These are phyloP conservation scores for Tetrao urogallus DNA, from an alignment of 2,113 vertebrate genomes.

Conservation along the genomic window DNA sequence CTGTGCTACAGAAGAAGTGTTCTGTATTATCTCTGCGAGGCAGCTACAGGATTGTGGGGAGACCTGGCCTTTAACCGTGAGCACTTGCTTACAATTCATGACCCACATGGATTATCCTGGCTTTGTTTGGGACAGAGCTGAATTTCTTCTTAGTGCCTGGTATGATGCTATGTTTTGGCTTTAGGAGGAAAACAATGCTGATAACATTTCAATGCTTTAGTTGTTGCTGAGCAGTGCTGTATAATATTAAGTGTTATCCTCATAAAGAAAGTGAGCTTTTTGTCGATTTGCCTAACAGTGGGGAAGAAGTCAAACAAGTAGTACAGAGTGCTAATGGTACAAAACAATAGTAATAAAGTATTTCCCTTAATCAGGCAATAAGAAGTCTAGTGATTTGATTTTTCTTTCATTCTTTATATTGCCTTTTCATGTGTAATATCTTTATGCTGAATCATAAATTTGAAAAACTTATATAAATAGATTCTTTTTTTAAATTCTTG, in stretches of 20 bases:
- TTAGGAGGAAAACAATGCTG: too few species aligned
- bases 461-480: neutral
- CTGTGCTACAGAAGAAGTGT: neutral
- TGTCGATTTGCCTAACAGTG: neutral
- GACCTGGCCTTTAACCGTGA: fast-evolving
- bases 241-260: neutral
- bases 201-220: too few species aligned
- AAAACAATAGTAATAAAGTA: neutral
- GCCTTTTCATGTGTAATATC: neutral
- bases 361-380: neutral
- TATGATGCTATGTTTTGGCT: too few species aligned
- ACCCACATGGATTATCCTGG: neutral
- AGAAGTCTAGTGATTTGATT: neutral
- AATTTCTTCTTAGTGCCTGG: too few species aligned
- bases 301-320: neutral
- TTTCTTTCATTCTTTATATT: neutral
- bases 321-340: fast-evolving
- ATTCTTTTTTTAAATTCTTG: neutral
- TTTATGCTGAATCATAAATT: neutral
- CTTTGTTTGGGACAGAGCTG: too few species aligned
- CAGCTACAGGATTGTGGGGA: neutral
- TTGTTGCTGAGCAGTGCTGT: too few species aligned
- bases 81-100: neutral
- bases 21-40: neutral
- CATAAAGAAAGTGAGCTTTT: neutral